phyloP scores from a whole-genome alignment of 2,797 vertebrate species.

The Fringilla coelebs region DNA sequence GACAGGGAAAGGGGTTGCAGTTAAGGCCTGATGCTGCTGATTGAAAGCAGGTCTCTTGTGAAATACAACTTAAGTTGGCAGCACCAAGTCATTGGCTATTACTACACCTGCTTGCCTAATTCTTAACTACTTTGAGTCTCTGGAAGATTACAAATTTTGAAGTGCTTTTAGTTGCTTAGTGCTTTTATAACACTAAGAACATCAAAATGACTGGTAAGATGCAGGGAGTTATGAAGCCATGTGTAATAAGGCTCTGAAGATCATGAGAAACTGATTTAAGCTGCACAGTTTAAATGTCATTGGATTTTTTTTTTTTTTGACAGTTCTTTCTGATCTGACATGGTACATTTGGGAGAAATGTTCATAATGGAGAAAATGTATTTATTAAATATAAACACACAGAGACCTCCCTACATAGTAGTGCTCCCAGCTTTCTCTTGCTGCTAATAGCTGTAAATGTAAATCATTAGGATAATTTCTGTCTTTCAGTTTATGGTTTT shows the following conservation, averaged over 20 bases:
- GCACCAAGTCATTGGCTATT: not conserved
- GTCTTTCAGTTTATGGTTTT: not conserved
- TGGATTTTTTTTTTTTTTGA: not conserved
- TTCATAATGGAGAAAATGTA: not conserved
- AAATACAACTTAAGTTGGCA: not conserved
- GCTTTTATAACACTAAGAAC: not conserved
- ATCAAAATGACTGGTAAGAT: not conserved
- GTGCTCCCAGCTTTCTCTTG: not conserved
- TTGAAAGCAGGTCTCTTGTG: not conserved
- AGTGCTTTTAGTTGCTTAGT: not conserved
- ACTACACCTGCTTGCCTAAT: not conserved
- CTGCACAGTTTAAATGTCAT: not conserved
- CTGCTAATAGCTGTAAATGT: not conserved
- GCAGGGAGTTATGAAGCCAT: not conserved
- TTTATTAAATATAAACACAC: not conserved
- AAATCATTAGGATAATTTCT: not conserved
- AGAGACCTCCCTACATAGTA: not conserved
- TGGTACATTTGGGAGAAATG: not conserved
- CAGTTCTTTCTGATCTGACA: not conserved
- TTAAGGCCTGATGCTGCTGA: not conserved
- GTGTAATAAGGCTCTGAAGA: not conserved
- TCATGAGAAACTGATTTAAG: not conserved
- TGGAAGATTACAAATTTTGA: not conserved
- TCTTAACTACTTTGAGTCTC: not conserved
- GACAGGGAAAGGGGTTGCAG: not conserved